Evolutionary conservation across 2,113 vertebrate genomes (phyloP).

Genomic region (Philantomba maxwellii): DNA sequence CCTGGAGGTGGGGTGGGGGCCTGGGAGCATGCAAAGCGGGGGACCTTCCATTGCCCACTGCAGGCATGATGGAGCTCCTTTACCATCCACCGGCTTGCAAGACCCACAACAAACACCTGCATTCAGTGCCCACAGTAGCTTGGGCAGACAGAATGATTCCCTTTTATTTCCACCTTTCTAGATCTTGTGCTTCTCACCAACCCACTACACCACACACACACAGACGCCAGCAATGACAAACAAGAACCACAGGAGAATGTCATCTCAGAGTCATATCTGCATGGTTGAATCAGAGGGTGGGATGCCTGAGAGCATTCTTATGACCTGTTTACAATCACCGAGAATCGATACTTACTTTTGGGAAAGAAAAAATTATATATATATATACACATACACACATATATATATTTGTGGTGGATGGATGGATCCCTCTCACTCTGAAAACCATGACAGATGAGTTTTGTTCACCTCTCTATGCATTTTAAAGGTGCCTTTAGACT

Average conservation of each 20-base stretch:
- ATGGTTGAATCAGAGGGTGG: not conserved
- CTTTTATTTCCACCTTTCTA: not conserved
- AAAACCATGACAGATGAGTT: slow-evolving; percentile 73
- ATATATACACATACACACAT: accelerated
- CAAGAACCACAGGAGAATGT: not conserved
- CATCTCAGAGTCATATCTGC: not conserved
- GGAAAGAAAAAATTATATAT: not conserved
- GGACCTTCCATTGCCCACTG: not conserved
- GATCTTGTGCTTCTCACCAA: not conserved
- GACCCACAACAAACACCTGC: not conserved
- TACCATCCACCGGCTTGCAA: not conserved
- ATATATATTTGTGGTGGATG: slow-evolving; percentile 44
- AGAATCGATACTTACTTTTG: slow-evolving; percentile 73
- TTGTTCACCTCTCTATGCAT: slow-evolving; percentile 68
- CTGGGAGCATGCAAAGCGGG: not conserved
- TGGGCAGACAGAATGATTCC: not conserved
- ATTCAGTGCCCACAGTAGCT: not conserved
- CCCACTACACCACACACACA: not conserved
- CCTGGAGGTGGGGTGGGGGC: not conserved
- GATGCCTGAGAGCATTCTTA: slow-evolving; percentile 41
- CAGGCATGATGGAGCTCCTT: not conserved
- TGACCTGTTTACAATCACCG: slow-evolving; percentile 9
- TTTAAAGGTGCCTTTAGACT: slow-evolving; percentile 72
- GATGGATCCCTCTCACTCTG: slow-evolving; percentile 60
- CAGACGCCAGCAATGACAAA: not conserved